Evolutionary conservation across 2,113 vertebrate species (phyloP).

Genomic region (Thunnus maccoyii): DNA sequence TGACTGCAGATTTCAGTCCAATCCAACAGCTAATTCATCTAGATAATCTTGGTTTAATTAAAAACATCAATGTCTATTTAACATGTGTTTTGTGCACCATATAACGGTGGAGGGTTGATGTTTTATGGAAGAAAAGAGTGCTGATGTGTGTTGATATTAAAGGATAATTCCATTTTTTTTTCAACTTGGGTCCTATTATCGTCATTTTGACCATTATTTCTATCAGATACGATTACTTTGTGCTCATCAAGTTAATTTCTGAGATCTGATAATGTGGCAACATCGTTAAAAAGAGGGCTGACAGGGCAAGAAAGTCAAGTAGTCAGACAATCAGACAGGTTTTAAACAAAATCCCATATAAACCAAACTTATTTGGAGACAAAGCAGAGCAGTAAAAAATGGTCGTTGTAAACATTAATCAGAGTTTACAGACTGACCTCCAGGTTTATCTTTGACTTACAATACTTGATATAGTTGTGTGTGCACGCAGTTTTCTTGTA

Average conservation of each 20-base stretch:
- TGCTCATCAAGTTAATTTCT: no score
- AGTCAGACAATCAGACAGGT: neutral
- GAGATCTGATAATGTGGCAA: neutral
- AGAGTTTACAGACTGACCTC: no score
- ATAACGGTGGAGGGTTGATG: neutral
- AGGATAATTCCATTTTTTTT: no score
- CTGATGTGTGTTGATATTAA: neutral
- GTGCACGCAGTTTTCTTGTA: no score
- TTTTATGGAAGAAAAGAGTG: neutral
- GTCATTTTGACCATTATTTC: no score
- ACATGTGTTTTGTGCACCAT: neutral
- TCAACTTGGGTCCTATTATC: no score
- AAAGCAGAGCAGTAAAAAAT: no score
- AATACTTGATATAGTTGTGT: no score
- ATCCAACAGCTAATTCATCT: neutral
- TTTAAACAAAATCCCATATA: neutral
- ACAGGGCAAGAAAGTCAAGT: neutral
- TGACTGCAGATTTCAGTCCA: constrained; percentile 33
- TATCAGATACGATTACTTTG: no score
- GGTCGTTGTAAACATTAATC: no score
- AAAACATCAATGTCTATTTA: neutral
- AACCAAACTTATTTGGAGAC: no score
- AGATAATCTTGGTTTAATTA: neutral
- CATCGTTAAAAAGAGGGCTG: neutral
- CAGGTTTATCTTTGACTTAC: no score